Evolutionary conservation across 2,113 vertebrate species (phyloP).

Genomic region (Aix galericulata): DNA sequence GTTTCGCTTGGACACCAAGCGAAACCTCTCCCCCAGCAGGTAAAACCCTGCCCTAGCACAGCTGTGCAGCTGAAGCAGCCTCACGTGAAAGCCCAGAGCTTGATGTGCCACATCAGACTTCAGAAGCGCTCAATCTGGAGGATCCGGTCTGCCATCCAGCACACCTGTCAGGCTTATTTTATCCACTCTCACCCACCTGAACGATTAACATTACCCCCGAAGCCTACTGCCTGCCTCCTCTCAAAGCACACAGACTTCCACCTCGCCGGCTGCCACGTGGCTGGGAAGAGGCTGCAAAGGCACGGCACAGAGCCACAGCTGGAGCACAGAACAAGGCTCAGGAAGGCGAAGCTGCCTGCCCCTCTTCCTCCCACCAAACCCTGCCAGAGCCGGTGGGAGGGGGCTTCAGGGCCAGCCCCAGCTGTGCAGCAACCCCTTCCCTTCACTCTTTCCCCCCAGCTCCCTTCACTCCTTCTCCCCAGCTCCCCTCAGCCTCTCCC

Average conservation of each 20-base stretch:
- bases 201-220: rapidly evolving
- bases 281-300: neutral
- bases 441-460: too few species aligned
- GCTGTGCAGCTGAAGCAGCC: neutral
- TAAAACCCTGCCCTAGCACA: neutral
- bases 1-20: neutral
- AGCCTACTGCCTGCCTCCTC: neutral
- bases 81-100: neutral
- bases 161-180: neutral
- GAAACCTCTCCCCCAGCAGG: neutral
- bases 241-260: neutral
- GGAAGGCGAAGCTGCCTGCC: neutral
- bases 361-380: rapidly evolving
- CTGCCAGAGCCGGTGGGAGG: neutral
- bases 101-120: neutral
- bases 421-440: neutral
- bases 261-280: rapidly evolving
- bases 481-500: too few species aligned
- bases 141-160: rapidly evolving
- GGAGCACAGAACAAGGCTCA: too few species aligned
- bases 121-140: neutral
- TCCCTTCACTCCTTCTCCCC: too few species aligned
- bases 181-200: rapidly evolving
- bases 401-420: too few species aligned
- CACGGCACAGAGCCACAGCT: neutral